Conservation (phyloP, 2,888 invertebrate species). For the Melinaea menophilus region DNA sequence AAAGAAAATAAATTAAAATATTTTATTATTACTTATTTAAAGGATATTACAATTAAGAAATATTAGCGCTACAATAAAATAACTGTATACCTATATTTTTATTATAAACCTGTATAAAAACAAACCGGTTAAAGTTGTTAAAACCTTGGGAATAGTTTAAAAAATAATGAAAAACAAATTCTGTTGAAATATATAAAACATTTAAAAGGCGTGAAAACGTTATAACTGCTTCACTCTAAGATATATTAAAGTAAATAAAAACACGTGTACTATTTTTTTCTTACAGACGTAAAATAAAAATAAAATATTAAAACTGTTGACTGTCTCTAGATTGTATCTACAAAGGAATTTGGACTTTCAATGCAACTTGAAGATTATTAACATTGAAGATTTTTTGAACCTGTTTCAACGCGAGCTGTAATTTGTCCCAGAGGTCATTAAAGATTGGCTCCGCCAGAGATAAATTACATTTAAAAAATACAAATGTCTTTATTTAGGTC, state of each 20-base stretch:
- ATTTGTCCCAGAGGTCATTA: conserved; percentile 15
- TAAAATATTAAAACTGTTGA: too few species aligned
- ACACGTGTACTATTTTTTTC: too few species aligned
- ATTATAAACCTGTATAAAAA: background rate
- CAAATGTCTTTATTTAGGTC: conserved; percentile 15
- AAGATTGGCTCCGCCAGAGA: conserved; percentile 14
- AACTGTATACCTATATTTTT: background rate
- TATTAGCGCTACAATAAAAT: background rate
- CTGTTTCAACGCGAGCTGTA: conserved; percentile 1
- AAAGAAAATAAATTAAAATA: too few species aligned
- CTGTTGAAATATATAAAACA: conserved; percentile 17
- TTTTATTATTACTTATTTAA: too few species aligned
- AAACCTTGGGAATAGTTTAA: conserved; percentile 14
- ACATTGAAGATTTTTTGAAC: background rate
- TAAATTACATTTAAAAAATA: conserved; percentile 6
- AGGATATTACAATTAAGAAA: too few species aligned
- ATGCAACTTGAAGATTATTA: background rate
- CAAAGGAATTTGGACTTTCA: background rate
- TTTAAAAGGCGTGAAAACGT: conserved; percentile 26
- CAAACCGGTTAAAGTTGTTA: too few species aligned
- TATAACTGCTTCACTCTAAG: conserved; percentile 6
- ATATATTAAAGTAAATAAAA: conserved; percentile 16
- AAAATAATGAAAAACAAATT: conserved; percentile 13
- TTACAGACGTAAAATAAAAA: too few species aligned
- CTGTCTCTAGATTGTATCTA: too few species aligned